A percentile compares a stretch with the other conserved stretches of the same genome.
Conservation (phyloP, 2,888 invertebrate genomes). For the Odontomyia ornata region DNA sequence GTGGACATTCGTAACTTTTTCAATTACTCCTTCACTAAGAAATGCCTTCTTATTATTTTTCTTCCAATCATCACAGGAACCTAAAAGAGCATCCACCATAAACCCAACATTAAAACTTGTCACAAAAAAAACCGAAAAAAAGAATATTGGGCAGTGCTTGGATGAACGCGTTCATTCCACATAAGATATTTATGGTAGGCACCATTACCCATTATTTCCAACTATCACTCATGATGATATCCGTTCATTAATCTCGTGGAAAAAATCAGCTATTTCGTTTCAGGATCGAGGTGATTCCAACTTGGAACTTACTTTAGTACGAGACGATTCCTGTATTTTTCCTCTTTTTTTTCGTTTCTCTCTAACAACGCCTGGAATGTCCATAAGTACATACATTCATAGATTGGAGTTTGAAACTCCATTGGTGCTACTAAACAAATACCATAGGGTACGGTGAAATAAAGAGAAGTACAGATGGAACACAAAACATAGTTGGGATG, state of each 20-base stretch:
- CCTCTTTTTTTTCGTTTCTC: no score
- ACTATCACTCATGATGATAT: conserved; percentile 38
- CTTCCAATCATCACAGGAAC: no score
- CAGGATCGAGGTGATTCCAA: neutral
- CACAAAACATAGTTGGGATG: neutral
- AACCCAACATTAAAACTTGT: neutral
- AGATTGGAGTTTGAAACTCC: no score
- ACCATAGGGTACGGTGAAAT: neutral
- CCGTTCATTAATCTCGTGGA: conserved; percentile 31
- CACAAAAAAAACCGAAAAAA: neutral
- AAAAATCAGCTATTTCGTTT: neutral
- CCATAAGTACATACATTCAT: no score
- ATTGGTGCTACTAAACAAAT: neutral
- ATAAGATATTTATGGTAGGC: conserved; percentile 24
- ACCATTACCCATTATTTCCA: conserved; percentile 28
- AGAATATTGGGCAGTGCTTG: neutral
- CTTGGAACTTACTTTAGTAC: neutral
- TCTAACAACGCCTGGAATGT: no score
- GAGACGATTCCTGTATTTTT: no score
- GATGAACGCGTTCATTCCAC: neutral
- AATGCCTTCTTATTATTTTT: no score
- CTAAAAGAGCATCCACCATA: no score
- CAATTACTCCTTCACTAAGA: no score
- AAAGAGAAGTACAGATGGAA: neutral
- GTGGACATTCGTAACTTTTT: no score